Evolutionary conservation across 2,888 invertebrate genomes (phyloP), one percentile per base, ranked within the genome.

Genomic region (Carcina quercana): DNA sequence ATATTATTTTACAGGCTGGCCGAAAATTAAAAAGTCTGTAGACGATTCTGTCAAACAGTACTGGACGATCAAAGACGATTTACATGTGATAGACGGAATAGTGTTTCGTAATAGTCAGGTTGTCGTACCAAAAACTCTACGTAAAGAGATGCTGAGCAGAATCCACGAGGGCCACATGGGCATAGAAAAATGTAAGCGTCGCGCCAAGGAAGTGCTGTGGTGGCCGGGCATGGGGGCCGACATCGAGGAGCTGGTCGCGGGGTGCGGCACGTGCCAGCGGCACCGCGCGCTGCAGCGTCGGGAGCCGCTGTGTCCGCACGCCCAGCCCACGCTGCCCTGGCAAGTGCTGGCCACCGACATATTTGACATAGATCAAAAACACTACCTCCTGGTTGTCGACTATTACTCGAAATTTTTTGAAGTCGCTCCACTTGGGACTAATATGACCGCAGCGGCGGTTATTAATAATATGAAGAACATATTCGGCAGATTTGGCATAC

Each of bases 161-260:
- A 30, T 32, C 1, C 36, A 38, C 17, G 40, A 40, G 14, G 42
- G 42, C 11, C 43, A 38, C 22, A 6, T 37, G 24, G 32, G 36
- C 5, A 32, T 35, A 12, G 40, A 38, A 11, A 38, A 26, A 11
- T 39, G 39, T 13, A 30, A 42, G 25, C 15, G 37, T 5, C 38
- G 41, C n/a, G 45, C 47, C 6, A 31, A 39, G 1, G 41, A 36
- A 1, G 25, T 38, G 5, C 30, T 47, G 30, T 45, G 39, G 33
- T 44, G 43, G 47, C 45, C 37, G 2, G 43, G 38, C 25, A 41
- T 42, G 35, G 28, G 17, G 12, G 30, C 14, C n/a, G 38, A 46
- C 12, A 40, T 50, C 10, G 40, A 36, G 30, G 24, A 30, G 7
- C 17, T 13, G 5, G 40, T 42, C 12, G n/a, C 13, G 15, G 25